A percentile compares a stretch with the other conserved stretches of the same genome.
Evolutionary conservation across 1,140 invertebrate species (phyloP).

Genomic region (Lepidurus couesii): DNA sequence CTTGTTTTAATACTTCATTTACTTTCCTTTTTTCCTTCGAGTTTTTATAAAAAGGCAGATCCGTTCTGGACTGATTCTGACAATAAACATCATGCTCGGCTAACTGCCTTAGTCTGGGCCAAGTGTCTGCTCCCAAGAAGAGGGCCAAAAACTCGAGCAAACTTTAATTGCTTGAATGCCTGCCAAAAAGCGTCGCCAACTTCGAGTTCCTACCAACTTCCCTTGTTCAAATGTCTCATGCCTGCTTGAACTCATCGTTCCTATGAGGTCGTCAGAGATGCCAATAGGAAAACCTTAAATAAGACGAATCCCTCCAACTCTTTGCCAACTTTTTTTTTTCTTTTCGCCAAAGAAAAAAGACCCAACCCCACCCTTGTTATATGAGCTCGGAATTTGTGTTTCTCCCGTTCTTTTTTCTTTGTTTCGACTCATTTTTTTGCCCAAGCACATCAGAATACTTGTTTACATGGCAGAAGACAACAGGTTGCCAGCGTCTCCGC

Average conservation of each 20-base stretch:
- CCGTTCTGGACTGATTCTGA: not conserved
- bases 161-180: constrained; percentile 6
- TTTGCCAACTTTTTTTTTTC: constrained; percentile 7
- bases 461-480: constrained; percentile 3
- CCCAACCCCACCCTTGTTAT: not conserved
- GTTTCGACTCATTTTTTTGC: not conserved
- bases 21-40: not conserved
- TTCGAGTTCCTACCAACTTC: not conserved
- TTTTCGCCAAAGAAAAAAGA: not conserved
- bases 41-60: not conserved
- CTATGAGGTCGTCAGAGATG: not conserved
- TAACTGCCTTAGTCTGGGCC: not conserved
- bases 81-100: constrained; percentile 7
- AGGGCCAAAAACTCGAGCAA: not conserved
- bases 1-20: not conserved
- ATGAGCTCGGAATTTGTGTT: not conserved
- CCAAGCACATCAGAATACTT: not conserved
- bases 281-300: constrained; percentile 6
- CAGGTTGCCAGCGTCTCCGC: not conserved
- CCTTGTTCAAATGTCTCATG: constrained; percentile 2
- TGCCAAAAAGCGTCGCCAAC: constrained; percentile 7
- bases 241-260: constrained; percentile 18
- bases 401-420: not conserved
- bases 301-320: not conserved
- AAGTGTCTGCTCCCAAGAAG: not conserved